Percentiles rank a stretch among this genome's conserved stretches.
Conservation (phyloP, 1,140 invertebrate species). For the Achatina immaculata region DNA sequence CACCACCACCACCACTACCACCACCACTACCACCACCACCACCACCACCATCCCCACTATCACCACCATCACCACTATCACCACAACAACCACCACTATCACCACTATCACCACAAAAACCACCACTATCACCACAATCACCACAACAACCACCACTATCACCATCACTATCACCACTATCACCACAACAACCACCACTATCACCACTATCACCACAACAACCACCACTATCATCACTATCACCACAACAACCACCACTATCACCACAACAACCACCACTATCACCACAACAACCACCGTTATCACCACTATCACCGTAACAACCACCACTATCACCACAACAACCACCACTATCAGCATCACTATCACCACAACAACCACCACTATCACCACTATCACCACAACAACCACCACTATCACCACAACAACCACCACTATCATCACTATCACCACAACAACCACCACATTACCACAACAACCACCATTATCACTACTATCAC, state of each 20-base stretch:
- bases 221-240: not conserved
- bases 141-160: no score
- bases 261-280: not conserved
- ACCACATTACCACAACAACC: no score
- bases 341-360: not conserved
- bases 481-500: no score
- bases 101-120: no score
- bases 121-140: no score
- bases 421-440: no score
- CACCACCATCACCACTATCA: not conserved
- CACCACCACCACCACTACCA: not conserved
- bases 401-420: not conserved
- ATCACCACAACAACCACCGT: not conserved
- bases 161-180: no score
- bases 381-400: not conserved
- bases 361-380: not conserved
- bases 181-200: no score
- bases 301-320: not conserved
- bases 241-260: not conserved
- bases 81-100: no score
- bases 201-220: not conserved
- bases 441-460: no score
- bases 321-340: not conserved
- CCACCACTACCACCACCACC: not conserved
- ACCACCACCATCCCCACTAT: not conserved